phyloP scores from a whole-genome alignment of 2,797 vertebrate species.

The Hydrolagus colliei region DNA sequence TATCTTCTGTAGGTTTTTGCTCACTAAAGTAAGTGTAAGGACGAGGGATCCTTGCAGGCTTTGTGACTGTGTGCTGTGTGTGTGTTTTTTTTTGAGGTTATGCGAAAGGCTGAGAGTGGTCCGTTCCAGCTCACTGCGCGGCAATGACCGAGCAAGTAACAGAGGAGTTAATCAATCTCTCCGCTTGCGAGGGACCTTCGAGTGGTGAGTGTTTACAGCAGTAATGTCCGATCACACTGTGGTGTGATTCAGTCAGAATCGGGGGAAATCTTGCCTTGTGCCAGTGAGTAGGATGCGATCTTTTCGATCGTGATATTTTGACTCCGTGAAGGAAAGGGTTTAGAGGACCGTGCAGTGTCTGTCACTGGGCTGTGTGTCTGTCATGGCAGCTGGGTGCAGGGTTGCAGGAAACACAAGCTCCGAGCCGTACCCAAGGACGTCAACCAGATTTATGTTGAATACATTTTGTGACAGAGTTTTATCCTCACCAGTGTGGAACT shows the following conservation, averaged over 20 bases:
- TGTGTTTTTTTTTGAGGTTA: constrained; percentile 4
- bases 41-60: neutral
- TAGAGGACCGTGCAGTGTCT: too few species aligned
- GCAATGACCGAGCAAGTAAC: neutral
- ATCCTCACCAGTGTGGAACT: neutral
- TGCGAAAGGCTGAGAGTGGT: constrained; percentile 8
- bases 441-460: neutral
- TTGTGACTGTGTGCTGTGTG: neutral
- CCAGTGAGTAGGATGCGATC: too few species aligned
- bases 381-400: too few species aligned
- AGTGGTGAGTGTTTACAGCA: constrained; percentile 20
- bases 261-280: too few species aligned
- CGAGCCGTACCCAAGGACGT: neutral
- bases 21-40: too few species aligned
- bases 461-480: neutral
- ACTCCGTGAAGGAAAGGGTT: too few species aligned
- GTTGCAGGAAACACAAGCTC: too few species aligned
- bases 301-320: too few species aligned
- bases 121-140: neutral
- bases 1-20: too few species aligned
- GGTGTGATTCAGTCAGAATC: neutral
- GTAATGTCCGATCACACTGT: neutral
- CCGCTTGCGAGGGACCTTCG: constrained; percentile 1
- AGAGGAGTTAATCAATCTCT: constrained; percentile 20
- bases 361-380: too few species aligned